Evolutionary conservation across 2,888 invertebrate genomes (phyloP).

Genomic region (Cataglyphis livida): DNA sequence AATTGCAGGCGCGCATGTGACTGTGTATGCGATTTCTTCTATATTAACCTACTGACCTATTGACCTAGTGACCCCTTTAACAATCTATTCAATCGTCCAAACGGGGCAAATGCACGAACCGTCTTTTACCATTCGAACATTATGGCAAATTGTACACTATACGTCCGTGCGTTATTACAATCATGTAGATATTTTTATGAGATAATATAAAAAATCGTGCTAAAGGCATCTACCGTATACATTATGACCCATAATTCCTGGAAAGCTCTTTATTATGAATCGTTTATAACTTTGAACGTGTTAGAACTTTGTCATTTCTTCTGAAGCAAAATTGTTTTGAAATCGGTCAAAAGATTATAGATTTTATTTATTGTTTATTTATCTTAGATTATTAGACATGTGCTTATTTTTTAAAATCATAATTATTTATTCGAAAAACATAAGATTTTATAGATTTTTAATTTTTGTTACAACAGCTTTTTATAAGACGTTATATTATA

Average conservation of each 20-base stretch:
- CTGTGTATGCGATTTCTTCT: conserved; percentile 37
- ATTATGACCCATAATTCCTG: conserved; percentile 17
- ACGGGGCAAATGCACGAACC: conserved; percentile 49
- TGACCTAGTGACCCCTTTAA: conserved; percentile 47
- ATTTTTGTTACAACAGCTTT: neutral
- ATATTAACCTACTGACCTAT: conserved; percentile 49
- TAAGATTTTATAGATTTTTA: neutral
- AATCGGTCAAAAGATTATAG: neutral
- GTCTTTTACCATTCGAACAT: conserved; percentile 41
- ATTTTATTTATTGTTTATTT: neutral
- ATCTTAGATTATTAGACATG: neutral
- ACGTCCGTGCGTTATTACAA: conserved; percentile 27
- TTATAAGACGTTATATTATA: neutral
- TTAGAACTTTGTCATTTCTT: neutral
- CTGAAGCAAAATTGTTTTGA: neutral
- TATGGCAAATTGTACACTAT: conserved; percentile 43
- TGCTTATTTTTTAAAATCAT: neutral
- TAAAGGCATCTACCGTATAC: neutral
- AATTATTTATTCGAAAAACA: neutral
- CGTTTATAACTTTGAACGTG: conserved; percentile 25
- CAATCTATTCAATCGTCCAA: conserved; percentile 38
- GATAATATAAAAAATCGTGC: conserved; percentile 35
- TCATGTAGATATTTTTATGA: conserved; percentile 31
- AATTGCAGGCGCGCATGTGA: conserved; percentile 46
- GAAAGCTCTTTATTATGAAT: conserved; percentile 21